phyloP scores from a whole-genome alignment of 2,888 invertebrate genomes.

The Agrenia bidenticulata region DNA sequence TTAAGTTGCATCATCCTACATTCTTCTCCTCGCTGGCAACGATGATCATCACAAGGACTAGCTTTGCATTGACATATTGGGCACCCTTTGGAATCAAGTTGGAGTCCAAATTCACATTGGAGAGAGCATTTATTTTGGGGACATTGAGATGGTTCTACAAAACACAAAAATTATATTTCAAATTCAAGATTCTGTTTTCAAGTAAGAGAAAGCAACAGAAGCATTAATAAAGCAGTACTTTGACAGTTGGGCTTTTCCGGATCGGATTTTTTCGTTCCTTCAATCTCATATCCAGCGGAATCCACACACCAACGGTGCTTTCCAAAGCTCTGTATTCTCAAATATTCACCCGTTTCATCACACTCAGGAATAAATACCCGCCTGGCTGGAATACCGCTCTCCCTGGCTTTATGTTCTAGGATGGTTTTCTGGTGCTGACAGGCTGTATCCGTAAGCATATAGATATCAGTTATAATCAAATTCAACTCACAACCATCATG shows the following conservation, averaged over 20 bases:
- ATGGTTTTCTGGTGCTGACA: slow-evolving; percentile 67
- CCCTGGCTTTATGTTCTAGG: slow-evolving; percentile 66
- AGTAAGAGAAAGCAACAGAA: background rate
- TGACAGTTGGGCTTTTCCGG: slow-evolving; percentile 58
- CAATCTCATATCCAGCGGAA: slow-evolving; percentile 70
- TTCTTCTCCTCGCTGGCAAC: slow-evolving; percentile 57
- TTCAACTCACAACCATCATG: background rate
- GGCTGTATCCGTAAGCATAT: too few relatives aligned
- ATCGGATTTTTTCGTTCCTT: slow-evolving; percentile 67
- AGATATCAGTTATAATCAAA: too few relatives aligned
- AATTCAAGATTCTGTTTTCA: background rate
- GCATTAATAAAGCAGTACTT: slow-evolving; percentile 27
- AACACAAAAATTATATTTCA: background rate
- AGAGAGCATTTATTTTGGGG: slow-evolving; percentile 53
- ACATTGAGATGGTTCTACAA: slow-evolving; percentile 29
- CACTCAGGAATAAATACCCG: slow-evolving; percentile 75
- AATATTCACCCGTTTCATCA: slow-evolving; percentile 67
- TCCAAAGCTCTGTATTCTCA: slow-evolving; percentile 58
- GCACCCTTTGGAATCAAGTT: slow-evolving; percentile 54
- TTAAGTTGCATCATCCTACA: slow-evolving; percentile 56
- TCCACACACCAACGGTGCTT: slow-evolving; percentile 68
- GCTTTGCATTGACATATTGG: slow-evolving; percentile 55
- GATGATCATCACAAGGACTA: slow-evolving; percentile 59
- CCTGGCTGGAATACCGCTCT: slow-evolving; percentile 73
- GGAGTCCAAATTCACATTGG: slow-evolving; percentile 54